Base-by-base conservation (phyloP, 2,888 invertebrate species). In the Cataglyphis albicans region DNA sequence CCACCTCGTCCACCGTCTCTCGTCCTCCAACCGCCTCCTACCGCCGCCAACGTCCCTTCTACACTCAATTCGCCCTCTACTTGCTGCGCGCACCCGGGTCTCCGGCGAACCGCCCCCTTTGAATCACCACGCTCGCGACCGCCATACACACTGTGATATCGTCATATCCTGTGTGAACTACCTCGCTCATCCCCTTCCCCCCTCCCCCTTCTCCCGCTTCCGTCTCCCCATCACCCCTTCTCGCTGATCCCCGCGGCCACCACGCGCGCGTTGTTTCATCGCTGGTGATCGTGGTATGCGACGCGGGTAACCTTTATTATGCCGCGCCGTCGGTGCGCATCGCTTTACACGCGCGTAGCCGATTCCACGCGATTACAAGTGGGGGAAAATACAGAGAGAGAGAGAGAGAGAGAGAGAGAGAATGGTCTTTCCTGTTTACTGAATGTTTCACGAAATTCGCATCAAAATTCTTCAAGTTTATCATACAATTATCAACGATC, bases 11-110 rank as follows among this genome's bases (percentile, higher is more conserved):
- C 82, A 85, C 84, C 67, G 83, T 81, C 86, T 84, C 87, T 86
- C 82, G 76, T 87, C 85, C 80, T 83, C 86, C 70, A 68, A 68
- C 83, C 74, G 80, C 65, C 72, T 84, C 84, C 81, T 68, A 44
- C 70, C 68, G 75, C 72, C 92, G 86, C 91, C 90, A 15, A 63
- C 81, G 75, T 81, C 82, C 85, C 81, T 81, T 90, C 91, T 90
- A 88, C 90, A 89, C 93, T 92, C 91, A 86, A 91, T 90, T 92
- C 92, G 91, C 92, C 92, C 92, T 92, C 93, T 88, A 88, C 92
- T 91, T 91, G 90, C 86, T 84, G 82, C 75, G 82, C 72, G 68
- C 89, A 87, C 87, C 84, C 88, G 87, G 88, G 90, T 90, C 90
- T 91, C 89, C 89, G 82, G 76, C 89, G 91, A 85, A 91, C 91